These are phyloP conservation scores for Pseudorectes ferrugineus DNA, from an alignment of 2,113 vertebrate species.

Conservation along the genomic window DNA sequence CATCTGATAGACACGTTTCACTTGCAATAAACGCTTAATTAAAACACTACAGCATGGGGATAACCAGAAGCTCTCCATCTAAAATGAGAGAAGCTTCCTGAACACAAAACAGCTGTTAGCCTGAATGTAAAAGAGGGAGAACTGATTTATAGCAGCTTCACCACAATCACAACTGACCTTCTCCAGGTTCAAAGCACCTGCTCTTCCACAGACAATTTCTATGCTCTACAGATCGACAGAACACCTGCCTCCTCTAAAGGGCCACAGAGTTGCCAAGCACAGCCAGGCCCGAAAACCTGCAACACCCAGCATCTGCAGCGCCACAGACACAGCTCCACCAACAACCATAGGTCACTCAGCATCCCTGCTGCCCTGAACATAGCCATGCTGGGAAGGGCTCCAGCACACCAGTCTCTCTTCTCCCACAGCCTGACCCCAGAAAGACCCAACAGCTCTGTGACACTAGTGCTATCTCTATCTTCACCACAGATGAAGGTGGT, in stretches of 20 bases:
- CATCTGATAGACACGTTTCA: background rate
- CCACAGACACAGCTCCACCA: background rate
- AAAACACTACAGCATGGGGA: background rate
- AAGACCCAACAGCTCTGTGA: background rate
- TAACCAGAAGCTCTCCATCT: background rate
- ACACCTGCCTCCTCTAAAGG: background rate
- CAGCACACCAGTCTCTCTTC: background rate
- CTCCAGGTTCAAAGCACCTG: background rate
- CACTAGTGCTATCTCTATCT: background rate
- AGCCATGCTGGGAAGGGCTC: background rate
- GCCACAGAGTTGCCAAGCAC: background rate
- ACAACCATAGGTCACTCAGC: background rate
- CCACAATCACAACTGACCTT: background rate
- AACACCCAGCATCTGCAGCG: fast-evolving
- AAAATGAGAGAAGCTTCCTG: background rate
- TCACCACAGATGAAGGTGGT: background rate
- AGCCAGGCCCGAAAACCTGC: background rate
- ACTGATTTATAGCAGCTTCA: background rate
- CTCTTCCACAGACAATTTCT: background rate
- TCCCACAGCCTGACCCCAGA: background rate
- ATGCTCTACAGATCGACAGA: background rate
- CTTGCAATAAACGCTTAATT: background rate
- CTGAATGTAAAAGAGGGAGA: background rate
- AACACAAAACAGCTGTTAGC: background rate
- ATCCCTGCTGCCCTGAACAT: background rate